These are phyloP conservation scores for Napeogenes sylphis DNA, from an alignment of 2,888 invertebrate species.

Conservation along the genomic window DNA sequence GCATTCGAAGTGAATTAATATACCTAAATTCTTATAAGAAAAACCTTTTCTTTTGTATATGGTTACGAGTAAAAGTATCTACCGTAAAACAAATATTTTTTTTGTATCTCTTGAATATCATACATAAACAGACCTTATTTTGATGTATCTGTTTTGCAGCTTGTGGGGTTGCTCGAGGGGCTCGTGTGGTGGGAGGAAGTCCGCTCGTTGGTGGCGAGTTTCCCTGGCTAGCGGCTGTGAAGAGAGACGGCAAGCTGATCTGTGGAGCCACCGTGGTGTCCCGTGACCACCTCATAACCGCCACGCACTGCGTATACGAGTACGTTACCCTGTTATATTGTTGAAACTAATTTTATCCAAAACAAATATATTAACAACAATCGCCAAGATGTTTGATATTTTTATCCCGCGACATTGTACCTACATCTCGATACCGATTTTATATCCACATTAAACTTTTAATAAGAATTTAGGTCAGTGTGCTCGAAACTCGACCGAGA, in stretches of 20 bases:
- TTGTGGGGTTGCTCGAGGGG: slow-evolving; percentile 73
- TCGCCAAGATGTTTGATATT: background rate
- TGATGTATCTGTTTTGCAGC: slow-evolving; percentile 58
- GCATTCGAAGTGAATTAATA: no score
- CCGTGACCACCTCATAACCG: slow-evolving; percentile 83
- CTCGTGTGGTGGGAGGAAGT: slow-evolving; percentile 84
- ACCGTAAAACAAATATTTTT: no score
- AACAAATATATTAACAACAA: background rate
- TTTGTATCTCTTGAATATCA: no score
- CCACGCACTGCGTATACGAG: slow-evolving; percentile 86
- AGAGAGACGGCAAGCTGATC: slow-evolving; percentile 80
- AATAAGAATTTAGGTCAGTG: slow-evolving; percentile 23
- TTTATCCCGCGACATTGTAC: slow-evolving; percentile 3
- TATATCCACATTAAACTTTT: background rate
- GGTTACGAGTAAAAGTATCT: no score
- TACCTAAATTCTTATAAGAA: no score
- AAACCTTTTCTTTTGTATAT: no score
- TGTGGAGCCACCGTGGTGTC: slow-evolving; percentile 87
- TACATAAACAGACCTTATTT: no score
- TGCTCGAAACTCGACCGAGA: slow-evolving; percentile 20
- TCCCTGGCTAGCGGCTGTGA: slow-evolving; percentile 86
- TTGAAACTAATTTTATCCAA: background rate
- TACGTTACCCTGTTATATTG: slow-evolving; percentile 52
- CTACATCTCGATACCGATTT: background rate
- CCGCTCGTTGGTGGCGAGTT: slow-evolving; percentile 82